A percentile compares a stretch with the other conserved stretches of the same genome.
phyloP scores from a whole-genome alignment of 2,113 vertebrate genomes.

The Hippoglossus stenolepis region DNA sequence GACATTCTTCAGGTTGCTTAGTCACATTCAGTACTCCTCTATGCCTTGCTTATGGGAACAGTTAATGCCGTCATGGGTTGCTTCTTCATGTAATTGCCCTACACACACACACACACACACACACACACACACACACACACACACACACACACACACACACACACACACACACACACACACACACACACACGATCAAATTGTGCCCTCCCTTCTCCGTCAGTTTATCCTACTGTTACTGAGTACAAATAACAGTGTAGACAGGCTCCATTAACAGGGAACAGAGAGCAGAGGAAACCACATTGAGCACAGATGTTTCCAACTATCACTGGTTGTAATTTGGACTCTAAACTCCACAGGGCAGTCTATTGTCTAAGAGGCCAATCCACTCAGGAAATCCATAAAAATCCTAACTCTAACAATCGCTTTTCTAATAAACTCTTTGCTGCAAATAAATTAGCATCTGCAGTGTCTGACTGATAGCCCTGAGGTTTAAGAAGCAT shows the following conservation, averaged over 20 bases:
- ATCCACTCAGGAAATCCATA: constrained; percentile 39
- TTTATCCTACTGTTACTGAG: constrained; percentile 4
- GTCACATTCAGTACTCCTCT: constrained; percentile 52
- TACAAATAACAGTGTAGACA: constrained; percentile 52
- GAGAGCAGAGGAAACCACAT: constrained; percentile 54
- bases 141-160: not conserved
- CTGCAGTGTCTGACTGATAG: no score
- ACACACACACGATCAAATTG: no score
- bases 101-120: constrained; percentile 6
- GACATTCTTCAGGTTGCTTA: constrained; percentile 16
- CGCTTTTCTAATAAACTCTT: constrained; percentile 5
- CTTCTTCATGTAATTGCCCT: constrained; percentile 69
- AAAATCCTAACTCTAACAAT: constrained; percentile 19
- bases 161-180: not conserved
- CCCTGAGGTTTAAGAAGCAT: no score
- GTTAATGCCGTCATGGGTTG: constrained; percentile 73
- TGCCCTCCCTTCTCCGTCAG: constrained; percentile 5
- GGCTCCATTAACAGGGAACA: constrained; percentile 62
- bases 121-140: not conserved
- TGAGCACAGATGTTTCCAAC: constrained; percentile 65
- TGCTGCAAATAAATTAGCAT: constrained; percentile 6
- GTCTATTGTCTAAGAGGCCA: constrained; percentile 17
- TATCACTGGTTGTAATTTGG: constrained; percentile 32
- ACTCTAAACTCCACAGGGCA: constrained; percentile 17
- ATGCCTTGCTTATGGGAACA: constrained; percentile 57